Evolutionary conservation across 37 sponge, comb jelly and placozoan species (phyloP).

Genomic region (Mnemiopsis leidyi): DNA sequence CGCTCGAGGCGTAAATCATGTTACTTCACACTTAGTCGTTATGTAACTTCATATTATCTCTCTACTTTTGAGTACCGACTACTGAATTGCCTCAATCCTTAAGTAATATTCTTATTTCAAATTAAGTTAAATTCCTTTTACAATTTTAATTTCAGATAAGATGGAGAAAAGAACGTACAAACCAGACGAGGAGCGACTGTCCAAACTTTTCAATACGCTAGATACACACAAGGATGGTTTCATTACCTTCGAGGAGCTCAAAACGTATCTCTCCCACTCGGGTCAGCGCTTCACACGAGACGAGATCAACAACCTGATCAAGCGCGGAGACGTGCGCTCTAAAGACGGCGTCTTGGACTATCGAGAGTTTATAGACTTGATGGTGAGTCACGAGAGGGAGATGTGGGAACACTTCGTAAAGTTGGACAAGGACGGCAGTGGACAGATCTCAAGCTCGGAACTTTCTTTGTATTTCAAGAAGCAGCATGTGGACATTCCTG

Average conservation of each 20-base stretch:
- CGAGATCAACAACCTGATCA: constrained; percentile 17
- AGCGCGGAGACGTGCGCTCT: not conserved
- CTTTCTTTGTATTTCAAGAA: not conserved
- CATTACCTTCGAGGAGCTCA: not conserved
- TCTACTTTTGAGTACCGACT: too few species aligned
- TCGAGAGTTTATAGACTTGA: not conserved
- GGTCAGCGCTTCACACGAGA: not conserved
- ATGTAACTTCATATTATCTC: too few species aligned
- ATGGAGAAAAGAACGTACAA: not conserved
- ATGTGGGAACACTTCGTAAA: constrained; percentile 16
- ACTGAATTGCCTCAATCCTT: not conserved
- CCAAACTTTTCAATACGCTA: not conserved
- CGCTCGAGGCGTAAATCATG: too few species aligned
- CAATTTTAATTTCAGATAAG: not conserved
- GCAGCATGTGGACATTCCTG: not conserved
- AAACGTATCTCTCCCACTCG: constrained; percentile 16
- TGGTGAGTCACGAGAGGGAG: constrained; percentile 1
- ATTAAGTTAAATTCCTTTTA: too few species aligned
- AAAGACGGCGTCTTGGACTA: not conserved
- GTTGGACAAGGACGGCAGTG: constrained; percentile 45
- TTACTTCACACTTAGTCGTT: too few species aligned
- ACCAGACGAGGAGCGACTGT: constrained; percentile 15
- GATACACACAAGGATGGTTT: constrained; percentile 1
- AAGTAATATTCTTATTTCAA: not conserved
- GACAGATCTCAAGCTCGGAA: not conserved